phyloP scores from a whole-genome alignment of 2,888 invertebrate genomes.

The Pteria penguin region DNA sequence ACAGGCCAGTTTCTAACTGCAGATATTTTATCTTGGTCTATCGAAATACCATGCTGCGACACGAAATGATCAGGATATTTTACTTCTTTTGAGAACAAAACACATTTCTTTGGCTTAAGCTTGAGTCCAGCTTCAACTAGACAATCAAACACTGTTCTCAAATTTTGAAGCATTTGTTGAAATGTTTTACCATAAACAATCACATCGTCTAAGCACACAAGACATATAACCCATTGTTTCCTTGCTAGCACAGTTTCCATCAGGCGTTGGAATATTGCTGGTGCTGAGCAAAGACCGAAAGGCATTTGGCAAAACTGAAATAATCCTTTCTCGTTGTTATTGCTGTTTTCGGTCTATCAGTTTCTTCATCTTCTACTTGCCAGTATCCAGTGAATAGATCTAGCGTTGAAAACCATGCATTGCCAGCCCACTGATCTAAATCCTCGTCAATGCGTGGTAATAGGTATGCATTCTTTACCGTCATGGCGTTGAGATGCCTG shows the following conservation, averaged over 20 bases:
- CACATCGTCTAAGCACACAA: not conserved
- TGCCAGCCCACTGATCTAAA: not conserved
- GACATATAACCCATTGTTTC: not conserved
- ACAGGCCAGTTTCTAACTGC: too few relatives aligned
- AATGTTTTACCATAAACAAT: not conserved
- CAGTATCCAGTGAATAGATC: too few relatives aligned
- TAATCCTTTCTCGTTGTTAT: too few relatives aligned
- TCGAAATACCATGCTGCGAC: too few relatives aligned
- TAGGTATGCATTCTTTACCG: not conserved
- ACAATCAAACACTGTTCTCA: not conserved
- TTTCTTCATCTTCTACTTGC: too few relatives aligned
- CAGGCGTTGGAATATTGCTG: too few relatives aligned
- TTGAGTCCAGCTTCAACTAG: not conserved
- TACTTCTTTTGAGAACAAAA: not conserved
- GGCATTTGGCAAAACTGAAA: too few relatives aligned
- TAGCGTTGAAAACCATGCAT: not conserved
- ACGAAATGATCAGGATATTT: too few relatives aligned
- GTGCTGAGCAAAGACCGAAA: too few relatives aligned
- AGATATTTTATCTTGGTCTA: too few relatives aligned
- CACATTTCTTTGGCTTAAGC: not conserved
- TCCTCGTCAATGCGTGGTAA: slow-evolving; percentile 1
- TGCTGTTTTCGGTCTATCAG: too few relatives aligned
- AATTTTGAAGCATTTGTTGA: not conserved
- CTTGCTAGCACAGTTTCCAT: too few relatives aligned
- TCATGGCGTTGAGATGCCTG: not conserved